Evolutionary conservation across 1,140 invertebrate species (phyloP).

Genomic region (Lasaia peninsularis): DNA sequence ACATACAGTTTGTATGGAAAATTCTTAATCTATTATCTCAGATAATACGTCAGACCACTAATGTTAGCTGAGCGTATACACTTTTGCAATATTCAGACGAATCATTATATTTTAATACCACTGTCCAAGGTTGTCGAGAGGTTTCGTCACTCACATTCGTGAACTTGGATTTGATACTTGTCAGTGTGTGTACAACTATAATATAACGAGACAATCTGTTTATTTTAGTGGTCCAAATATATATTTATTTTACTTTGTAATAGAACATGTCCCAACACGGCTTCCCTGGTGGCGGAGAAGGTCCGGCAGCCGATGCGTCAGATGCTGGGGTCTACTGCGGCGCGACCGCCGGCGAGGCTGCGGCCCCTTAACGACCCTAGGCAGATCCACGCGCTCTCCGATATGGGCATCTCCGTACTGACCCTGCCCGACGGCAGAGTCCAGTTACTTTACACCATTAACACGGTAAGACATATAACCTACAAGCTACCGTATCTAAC

Average conservation of each 20-base stretch:
- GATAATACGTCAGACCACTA: too few species aligned
- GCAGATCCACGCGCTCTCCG: conserved; percentile 90
- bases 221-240: too few species aligned
- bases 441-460: conserved; percentile 92
- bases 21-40: too few species aligned
- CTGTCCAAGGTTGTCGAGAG: too few species aligned
- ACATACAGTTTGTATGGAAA: too few species aligned
- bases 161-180: too few species aligned
- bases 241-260: background rate
- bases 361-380: conserved; percentile 92
- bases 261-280: conserved; percentile 91
- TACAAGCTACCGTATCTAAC: background rate
- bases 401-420: conserved; percentile 96
- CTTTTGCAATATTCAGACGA: too few species aligned
- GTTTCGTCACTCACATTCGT: too few species aligned
- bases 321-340: conserved; percentile 89
- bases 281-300: conserved; percentile 88
- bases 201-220: too few species aligned
- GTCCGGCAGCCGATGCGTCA: conserved; percentile 88
- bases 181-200: too few species aligned
- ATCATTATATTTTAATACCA: too few species aligned
- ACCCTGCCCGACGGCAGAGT: conserved; percentile 93
- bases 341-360: conserved; percentile 84
- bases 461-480: conserved; percentile 81
- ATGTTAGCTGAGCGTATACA: too few species aligned